Evolutionary conservation across 2,888 invertebrate species (phyloP).

Genomic region (Clostera curtula): DNA sequence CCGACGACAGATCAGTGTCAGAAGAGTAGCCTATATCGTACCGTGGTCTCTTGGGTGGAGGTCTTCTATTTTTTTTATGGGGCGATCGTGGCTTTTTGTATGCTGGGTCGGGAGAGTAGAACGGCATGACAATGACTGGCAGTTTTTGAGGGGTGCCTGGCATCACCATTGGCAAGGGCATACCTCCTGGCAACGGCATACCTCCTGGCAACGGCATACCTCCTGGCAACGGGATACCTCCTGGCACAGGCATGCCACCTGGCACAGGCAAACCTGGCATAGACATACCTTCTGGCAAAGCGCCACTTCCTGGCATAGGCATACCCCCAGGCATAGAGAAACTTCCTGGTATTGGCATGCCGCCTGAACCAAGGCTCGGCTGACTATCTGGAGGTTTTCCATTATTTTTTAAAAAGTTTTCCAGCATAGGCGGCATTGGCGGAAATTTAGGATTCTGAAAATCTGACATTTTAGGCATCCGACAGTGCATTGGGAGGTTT

Average conservation of each 20-base stretch:
- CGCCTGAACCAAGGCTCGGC: slow-evolving; percentile 23
- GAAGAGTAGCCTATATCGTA: slow-evolving; percentile 4
- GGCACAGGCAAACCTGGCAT: no score
- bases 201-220: slow-evolving; percentile 11
- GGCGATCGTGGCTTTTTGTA: slow-evolving; percentile 28
- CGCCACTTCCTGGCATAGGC: no score
- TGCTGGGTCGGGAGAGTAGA: slow-evolving; percentile 51
- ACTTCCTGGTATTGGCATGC: no score
- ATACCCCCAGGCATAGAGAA: no score
- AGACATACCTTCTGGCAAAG: no score
- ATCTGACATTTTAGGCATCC: slow-evolving; percentile 38
- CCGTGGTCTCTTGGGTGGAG: slow-evolving; percentile 11
- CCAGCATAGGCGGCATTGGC: slow-evolving; percentile 5
- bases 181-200: slow-evolving; percentile 8
- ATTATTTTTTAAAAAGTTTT: no score
- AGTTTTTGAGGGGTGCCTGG: slow-evolving; percentile 38
- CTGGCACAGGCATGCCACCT: slow-evolving; percentile 11
- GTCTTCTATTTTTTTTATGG: slow-evolving; percentile 15
- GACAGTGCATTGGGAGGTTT: slow-evolving; percentile 60
- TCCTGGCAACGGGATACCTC: slow-evolving; percentile 12
- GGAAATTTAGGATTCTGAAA: slow-evolving; percentile 1
- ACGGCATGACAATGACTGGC: slow-evolving; percentile 66
- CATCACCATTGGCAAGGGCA: slow-evolving; percentile 16
- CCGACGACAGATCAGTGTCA: slow-evolving; percentile 6
- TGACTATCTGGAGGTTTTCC: slow-evolving; percentile 23